Conservation (phyloP, 2,888 invertebrate genomes). For the Acanthococcus lagerstroemiae region DNA sequence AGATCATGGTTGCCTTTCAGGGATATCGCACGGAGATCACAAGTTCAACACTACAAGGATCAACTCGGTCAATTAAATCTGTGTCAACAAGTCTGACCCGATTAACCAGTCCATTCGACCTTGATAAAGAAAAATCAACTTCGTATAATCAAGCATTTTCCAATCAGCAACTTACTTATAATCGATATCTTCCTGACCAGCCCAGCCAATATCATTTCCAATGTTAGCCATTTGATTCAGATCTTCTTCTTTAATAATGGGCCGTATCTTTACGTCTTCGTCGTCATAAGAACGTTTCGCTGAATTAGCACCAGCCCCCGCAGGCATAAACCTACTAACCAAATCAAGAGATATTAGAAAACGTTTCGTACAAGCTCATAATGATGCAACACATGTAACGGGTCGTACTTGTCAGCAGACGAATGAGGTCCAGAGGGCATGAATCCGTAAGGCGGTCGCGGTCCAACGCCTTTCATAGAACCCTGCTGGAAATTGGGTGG, state of each 20-base stretch:
- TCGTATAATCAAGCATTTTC: too few relatives aligned
- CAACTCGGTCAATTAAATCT: too few relatives aligned
- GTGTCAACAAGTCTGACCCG: too few relatives aligned
- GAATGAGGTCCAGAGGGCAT: conserved; percentile 39
- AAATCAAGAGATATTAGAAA: neutral
- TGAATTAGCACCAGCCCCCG: conserved; percentile 1
- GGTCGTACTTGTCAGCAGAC: conserved; percentile 48
- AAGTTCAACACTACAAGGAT: too few relatives aligned
- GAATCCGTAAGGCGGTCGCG: conserved; percentile 40
- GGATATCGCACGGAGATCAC: too few relatives aligned
- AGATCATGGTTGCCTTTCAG: too few relatives aligned
- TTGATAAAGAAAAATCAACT: too few relatives aligned
- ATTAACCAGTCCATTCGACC: too few relatives aligned
- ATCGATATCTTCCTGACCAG: conserved; percentile 83
- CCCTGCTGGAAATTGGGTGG: conserved; percentile 42
- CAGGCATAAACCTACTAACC: conserved; percentile 4
- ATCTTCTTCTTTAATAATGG: conserved; percentile 88
- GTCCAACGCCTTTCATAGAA: conserved; percentile 36
- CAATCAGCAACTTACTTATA: conserved; percentile 56
- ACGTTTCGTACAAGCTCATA: neutral
- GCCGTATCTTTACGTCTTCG: conserved; percentile 44
- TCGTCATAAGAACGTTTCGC: conserved; percentile 16
- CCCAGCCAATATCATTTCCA: conserved; percentile 82
- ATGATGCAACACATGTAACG: neutral
- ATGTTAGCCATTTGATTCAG: conserved; percentile 85